These are phyloP conservation scores for Fistularia commersonii DNA, from an alignment of 2,797 vertebrate genomes.

Conservation along the genomic window DNA sequence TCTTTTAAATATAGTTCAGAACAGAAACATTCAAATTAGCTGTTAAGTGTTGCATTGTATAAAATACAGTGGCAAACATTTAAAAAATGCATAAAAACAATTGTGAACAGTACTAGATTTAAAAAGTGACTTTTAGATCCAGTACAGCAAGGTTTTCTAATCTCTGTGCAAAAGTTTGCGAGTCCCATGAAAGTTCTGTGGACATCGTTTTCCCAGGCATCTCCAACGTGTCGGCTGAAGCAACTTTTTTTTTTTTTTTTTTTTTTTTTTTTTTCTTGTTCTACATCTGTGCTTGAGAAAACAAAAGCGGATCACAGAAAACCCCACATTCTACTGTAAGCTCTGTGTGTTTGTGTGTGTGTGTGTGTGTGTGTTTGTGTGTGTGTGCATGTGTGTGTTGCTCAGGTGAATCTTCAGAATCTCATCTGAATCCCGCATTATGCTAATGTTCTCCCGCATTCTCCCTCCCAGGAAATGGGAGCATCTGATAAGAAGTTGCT, in stretches of 20 bases:
- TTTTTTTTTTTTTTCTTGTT: conserved; percentile 11
- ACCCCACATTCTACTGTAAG: background rate
- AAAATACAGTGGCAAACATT: conserved; percentile 86
- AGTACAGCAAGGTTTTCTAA: conserved; percentile 73
- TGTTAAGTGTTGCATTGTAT: conserved; percentile 84
- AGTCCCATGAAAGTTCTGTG: conserved; percentile 63
- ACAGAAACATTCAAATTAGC: conserved; percentile 85
- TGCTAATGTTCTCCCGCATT: too few species aligned
- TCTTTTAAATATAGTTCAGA: conserved; percentile 70
- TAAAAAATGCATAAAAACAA: conserved; percentile 82
- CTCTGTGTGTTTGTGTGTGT: too few species aligned
- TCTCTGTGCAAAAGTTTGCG: conserved; percentile 80
- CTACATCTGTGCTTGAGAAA: conserved; percentile 43
- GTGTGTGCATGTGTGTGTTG: too few species aligned
- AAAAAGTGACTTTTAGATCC: conserved; percentile 75
- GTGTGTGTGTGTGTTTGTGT: too few species aligned
- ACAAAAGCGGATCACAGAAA: conserved; percentile 31
- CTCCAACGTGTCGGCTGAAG: conserved; percentile 32
- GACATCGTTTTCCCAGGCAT: conserved; percentile 16
- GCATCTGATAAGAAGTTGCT: too few species aligned
- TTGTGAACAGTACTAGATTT: conserved; percentile 79
- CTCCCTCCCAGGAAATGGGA: too few species aligned
- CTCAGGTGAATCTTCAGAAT: too few species aligned
- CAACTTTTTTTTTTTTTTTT: conserved; percentile 43
- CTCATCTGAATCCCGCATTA: too few species aligned